Evolutionary conservation across 2,888 invertebrate species (phyloP).

Genomic region (Drosophila setosimentum): DNA sequence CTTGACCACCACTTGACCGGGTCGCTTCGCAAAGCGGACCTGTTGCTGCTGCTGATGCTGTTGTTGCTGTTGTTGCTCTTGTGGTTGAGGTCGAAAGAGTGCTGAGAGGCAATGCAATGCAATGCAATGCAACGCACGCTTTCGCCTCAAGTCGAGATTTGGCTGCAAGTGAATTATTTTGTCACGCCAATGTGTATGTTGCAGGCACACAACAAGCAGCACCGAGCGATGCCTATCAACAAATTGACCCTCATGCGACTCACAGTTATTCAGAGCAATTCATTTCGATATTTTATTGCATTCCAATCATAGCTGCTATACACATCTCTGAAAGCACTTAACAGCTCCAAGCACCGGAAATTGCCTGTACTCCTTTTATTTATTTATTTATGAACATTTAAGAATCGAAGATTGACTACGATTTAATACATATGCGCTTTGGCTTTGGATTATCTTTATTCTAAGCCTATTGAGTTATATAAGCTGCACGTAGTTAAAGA

Average conservation of each 20-base stretch:
- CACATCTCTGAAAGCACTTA: conserved; percentile 31
- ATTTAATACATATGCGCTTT: not conserved
- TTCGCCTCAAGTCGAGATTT: conserved; percentile 32
- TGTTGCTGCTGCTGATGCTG: not conserved
- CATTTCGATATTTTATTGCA: conserved; percentile 43
- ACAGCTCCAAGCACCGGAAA: conserved; percentile 2
- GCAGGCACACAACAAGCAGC: conserved; percentile 35
- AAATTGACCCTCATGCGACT: conserved; percentile 63
- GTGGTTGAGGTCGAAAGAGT: conserved; percentile 11
- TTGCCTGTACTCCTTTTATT: not conserved
- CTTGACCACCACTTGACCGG: conserved; percentile 49
- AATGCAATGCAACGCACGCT: conserved; percentile 26
- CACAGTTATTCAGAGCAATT: conserved; percentile 46
- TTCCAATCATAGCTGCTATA: conserved; percentile 17
- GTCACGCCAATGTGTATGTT: conserved; percentile 71
- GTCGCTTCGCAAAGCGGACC: conserved; percentile 6
- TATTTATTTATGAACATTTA: not conserved
- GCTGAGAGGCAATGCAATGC: not conserved
- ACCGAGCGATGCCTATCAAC: conserved; percentile 57
- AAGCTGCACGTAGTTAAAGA: not conserved
- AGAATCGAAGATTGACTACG: not conserved
- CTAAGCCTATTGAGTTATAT: not conserved
- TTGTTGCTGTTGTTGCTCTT: not conserved
- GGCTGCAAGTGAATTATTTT: conserved; percentile 46
- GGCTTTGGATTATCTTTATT: not conserved